Conservation (phyloP, 1,140 invertebrate genomes). For the Gonioctena quinquepunctata region DNA sequence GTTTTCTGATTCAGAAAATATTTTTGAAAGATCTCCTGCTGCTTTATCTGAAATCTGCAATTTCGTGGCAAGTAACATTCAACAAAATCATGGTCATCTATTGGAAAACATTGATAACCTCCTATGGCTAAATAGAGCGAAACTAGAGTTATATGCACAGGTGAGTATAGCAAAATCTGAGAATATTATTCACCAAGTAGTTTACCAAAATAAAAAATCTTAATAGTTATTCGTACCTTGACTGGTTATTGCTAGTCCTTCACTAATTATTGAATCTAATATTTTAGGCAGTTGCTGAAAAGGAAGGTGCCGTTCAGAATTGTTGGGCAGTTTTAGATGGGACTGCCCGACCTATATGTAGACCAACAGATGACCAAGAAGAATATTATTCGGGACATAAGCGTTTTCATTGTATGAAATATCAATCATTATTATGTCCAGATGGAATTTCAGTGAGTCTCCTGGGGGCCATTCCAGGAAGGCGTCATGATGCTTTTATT, state of each 20-base stretch:
- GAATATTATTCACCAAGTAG: too few relatives aligned
- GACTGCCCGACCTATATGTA: slow-evolving; percentile 27
- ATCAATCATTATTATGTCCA: slow-evolving; percentile 33
- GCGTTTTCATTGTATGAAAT: slow-evolving; percentile 31
- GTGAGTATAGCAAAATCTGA: slow-evolving; percentile 12
- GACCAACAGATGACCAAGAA: slow-evolving; percentile 32
- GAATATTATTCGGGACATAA: slow-evolving; percentile 39
- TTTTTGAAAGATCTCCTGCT: slow-evolving; percentile 22
- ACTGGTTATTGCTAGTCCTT: neutral
- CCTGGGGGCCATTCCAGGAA: slow-evolving; percentile 22
- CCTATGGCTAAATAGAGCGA: slow-evolving; percentile 18
- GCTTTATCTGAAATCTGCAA: slow-evolving; percentile 20
- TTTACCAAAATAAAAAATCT: too few relatives aligned
- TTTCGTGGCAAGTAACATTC: slow-evolving; percentile 5
- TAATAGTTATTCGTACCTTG: too few relatives aligned
- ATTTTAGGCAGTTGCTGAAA: slow-evolving; percentile 19
- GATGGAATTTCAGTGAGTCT: slow-evolving; percentile 32
- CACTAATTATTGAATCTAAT: neutral
- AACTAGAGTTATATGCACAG: slow-evolving; percentile 18
- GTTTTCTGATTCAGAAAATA: slow-evolving; percentile 20
- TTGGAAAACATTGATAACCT: slow-evolving; percentile 24
- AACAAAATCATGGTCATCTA: slow-evolving; percentile 18
- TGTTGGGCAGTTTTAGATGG: slow-evolving; percentile 39
- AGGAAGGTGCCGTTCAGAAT: slow-evolving; percentile 24
- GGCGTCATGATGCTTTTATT: slow-evolving; percentile 36